Conservation (phyloP, 2,888 invertebrate species). For the Argyresthia albistria region DNA sequence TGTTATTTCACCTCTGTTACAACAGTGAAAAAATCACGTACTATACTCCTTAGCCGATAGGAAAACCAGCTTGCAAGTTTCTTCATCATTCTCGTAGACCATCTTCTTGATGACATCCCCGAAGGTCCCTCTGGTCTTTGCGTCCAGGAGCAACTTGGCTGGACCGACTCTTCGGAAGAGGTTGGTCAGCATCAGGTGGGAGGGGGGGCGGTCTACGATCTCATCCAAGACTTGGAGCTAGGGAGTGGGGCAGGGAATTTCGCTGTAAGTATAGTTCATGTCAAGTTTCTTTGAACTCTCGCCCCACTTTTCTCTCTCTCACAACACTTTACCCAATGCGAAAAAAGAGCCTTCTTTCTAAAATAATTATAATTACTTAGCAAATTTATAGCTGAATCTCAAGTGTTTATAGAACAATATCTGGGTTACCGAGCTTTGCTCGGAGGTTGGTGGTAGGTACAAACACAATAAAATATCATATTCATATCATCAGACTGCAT, state of each 20-base stretch:
- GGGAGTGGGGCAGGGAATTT: neutral
- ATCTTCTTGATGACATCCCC: slow-evolving; percentile 51
- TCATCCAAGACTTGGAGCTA: slow-evolving; percentile 79
- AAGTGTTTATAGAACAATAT: too few species aligned
- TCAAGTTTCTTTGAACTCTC: too few species aligned
- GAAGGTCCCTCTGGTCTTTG: slow-evolving; percentile 66
- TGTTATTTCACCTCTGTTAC: too few species aligned
- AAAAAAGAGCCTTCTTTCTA: too few species aligned
- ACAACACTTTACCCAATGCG: too few species aligned
- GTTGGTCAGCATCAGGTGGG: slow-evolving; percentile 71
- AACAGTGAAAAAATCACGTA: slow-evolving; percentile 30
- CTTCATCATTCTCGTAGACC: slow-evolving; percentile 39
- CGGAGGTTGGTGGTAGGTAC: too few species aligned
- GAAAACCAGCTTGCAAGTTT: slow-evolving; percentile 65
- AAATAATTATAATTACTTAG: too few species aligned
- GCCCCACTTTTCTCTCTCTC: too few species aligned
- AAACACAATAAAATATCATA: too few species aligned
- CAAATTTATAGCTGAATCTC: too few species aligned
- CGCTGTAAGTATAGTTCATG: neutral
- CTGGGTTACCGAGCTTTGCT: too few species aligned
- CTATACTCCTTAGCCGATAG: slow-evolving; percentile 73
- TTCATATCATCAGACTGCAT: too few species aligned
- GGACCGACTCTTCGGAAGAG: slow-evolving; percentile 76
- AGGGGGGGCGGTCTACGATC: slow-evolving; percentile 75
- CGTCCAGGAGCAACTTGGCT: slow-evolving; percentile 64